Evolutionary conservation across 2,797 vertebrate genomes (phyloP), one percentile per base, ranked within the genome.

Genomic region (Australoheros facetus): DNA sequence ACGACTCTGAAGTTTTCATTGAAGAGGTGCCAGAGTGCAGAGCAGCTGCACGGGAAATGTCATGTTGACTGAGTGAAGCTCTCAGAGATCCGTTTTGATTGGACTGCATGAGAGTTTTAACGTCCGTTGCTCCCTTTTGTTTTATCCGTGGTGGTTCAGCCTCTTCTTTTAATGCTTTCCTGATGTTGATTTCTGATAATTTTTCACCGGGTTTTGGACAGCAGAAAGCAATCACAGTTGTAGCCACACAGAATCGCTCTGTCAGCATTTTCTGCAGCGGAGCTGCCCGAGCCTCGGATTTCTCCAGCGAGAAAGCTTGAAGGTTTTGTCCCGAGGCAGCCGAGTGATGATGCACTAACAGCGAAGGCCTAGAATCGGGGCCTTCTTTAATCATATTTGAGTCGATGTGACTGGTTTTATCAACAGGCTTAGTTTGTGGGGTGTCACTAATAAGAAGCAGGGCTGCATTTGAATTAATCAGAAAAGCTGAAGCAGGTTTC

Each of bases 231-330:
- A 73, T n/a, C 42, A 72, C 71, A 16, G 55, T 32, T 32, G 51
- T 19, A 17, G 73, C 57, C 8, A 66, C 54, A 2, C 73, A 3
- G 66, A 21, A 30, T 69, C 30, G 81, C 14, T 80, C 80, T 23
- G 76, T 85, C 83, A 83, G 80, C 56, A 42, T 71, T 57, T 84
- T 62, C 54, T 76, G 54, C 48, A 85, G 62, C 51, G 75, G 56
- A 59, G 59, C 37, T 19, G 34, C 66, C 88, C 78, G 34, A 51
- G 23, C 45, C 30, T 75, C 30, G 10, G 73, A 26, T 56, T 73
- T 84, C 83, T 90, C 54, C 64, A 86, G 7, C 19, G 80, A 51
- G 13, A 80, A 74, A 30, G 80, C 75, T 70, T 82, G 69, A 56
- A 89, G 76, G 55, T n/a, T 64, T 72, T 3, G 48, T 6, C 88